Base-by-base conservation (phyloP, 2,888 invertebrate genomes). In the Tineola bisselliella region DNA sequence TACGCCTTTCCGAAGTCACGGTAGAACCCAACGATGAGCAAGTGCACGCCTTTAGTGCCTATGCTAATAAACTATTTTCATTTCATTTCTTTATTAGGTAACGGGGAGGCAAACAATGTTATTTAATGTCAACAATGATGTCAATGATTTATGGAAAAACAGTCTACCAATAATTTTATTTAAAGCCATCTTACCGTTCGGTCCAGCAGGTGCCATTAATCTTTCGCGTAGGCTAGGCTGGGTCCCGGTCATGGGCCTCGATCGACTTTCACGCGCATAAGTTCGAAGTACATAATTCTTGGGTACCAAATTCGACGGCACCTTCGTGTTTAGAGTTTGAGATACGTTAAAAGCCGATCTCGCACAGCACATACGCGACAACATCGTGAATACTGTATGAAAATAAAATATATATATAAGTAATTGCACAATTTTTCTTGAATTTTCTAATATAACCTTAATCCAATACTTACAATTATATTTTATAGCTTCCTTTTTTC, bases 171-270 rank as follows among this genome's bases (percentile, higher is more conserved):
- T n/a, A n/a, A n/a, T n/a, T n/a, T 43, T 15, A 25, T 18, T 48
- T 12, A 3, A 13, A 18, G 30, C 61, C 64, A 38, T 38, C 69
- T 74, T 87, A 94, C 95, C 94, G 74, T 92, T 91, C 65, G 91
- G 91, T 62, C 92, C 90, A 60, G 94, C 92, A 44, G 95, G 94
- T 62, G 91, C 92, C 91, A 93, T 91, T 1, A 91, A 82, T 63
- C 84, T 88, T 73, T 96, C 94, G 72, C 91, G 91, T 3, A 95
- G 63, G 10, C 92, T 88, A 62, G 88, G 83, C 62, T 86, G 84
- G 19, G 89, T 78, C 62, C 81, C 77, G 63, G 86, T 72, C 33
- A 76, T 74, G 60, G 80, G 67, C 59, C 78, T 75, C 38, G 81
- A 70, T 13, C 86, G 77, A n/a, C 88, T 72, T 62, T 90, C 90